A percentile compares a stretch with the other conserved stretches of the same genome.
Conservation (phyloP, 2,113 vertebrate species). For the Pedionomus torquatus region DNA sequence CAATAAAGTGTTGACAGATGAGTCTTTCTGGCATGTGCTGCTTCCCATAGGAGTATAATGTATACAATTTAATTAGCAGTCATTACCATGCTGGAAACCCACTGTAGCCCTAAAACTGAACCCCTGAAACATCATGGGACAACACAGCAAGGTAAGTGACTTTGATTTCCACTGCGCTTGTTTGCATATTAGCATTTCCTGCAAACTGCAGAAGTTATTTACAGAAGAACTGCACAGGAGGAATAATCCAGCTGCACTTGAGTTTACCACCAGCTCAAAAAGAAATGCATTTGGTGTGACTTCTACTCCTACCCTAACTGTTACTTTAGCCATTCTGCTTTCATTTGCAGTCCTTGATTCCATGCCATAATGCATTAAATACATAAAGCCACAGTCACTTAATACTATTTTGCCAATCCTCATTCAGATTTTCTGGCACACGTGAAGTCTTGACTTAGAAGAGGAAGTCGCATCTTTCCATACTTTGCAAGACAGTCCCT, state of each 20-base stretch:
- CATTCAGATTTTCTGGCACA: constrained; percentile 93
- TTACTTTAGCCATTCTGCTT: constrained; percentile 11
- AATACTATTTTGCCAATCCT: not conserved
- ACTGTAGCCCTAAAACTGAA: not conserved
- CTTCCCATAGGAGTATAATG: constrained; percentile 37
- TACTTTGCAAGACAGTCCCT: constrained; percentile 94
- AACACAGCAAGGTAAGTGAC: constrained; percentile 40
- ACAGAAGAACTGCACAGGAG: constrained; percentile 53
- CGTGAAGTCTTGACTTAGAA: constrained; percentile 95
- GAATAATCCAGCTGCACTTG: constrained; percentile 26
- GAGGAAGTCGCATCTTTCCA: constrained; percentile 97
- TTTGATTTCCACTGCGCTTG: constrained; percentile 33
- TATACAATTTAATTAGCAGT: constrained; percentile 29
- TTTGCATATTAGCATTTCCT: constrained; percentile 47
- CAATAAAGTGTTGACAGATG: not conserved
- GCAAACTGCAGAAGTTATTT: constrained; percentile 71
- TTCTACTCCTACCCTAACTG: constrained; percentile 14
- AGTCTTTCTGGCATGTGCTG: not conserved
- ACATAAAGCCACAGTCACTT: constrained; percentile 65
- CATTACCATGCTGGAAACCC: not conserved
- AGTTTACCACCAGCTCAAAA: constrained; percentile 15
- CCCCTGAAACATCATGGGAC: constrained; percentile 28
- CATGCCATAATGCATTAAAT: constrained; percentile 60
- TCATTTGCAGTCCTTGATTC: constrained; percentile 33
- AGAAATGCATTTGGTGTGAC: constrained; percentile 25